Evolutionary conservation across 2,888 invertebrate species (phyloP), one percentile per base, ranked within the genome.

Genomic region (Cryptosula pallasiana): DNA sequence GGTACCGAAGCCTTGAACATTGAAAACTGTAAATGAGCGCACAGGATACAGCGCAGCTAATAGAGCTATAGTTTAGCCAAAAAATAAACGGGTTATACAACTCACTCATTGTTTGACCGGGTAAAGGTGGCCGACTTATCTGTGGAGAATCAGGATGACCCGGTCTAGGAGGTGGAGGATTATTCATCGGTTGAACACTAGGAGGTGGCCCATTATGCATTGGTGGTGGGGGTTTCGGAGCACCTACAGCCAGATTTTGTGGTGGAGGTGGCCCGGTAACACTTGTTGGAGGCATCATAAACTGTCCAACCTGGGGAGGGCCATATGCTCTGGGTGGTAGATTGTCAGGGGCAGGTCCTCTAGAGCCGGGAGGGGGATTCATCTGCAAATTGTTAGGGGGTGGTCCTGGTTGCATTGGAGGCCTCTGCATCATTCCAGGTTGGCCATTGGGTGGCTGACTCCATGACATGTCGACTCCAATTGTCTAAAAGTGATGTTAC

Each of bases 401-500:
- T 23, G 57, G 57, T 25, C 25, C n/a, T 16, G 25, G 25, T 20
- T 5, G 55, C 32, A 63, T 32, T 34, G 63, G 63, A 3, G 63
- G 63, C 32, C 63, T 27, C 27, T 63, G 63, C 29, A 63, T 34
- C 63, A 63, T 63, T 5, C 63, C 63, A 63, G 63, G 5, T 34
- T 63, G 63, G 3, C 63, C 63, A 63, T 63, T 63, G 13, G 63
- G 63, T 32, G 63, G 63, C 63, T 2, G 63, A 63, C 32, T 63
- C 63, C 63, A 63, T 13, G 63, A 63, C 63, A 63, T 63, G 25
- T 27, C 25, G 5, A 23, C 5, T 57, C 23, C 45, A 13, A 45
- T 45, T 20, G 20, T 13, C 9, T 45, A n/a, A n/a, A n/a, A n/a
- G n/a, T n/a, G n/a, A n/a, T n/a, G n/a, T n/a, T n/a, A n/a, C n/a